These are phyloP conservation scores for Acanthornis magna DNA, from an alignment of 2,797 vertebrate species.

Conservation along the genomic window DNA sequence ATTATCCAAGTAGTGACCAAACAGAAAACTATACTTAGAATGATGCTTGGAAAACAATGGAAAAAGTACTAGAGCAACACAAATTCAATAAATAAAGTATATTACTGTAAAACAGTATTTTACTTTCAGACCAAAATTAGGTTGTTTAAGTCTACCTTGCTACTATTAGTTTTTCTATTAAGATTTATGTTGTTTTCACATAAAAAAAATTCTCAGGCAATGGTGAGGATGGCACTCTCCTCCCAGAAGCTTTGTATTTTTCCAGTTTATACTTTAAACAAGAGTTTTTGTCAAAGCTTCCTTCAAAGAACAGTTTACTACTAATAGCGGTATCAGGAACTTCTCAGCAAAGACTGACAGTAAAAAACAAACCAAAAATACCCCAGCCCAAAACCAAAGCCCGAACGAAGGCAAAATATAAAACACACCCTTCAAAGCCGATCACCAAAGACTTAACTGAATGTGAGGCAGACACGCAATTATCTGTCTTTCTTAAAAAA, in stretches of 20 bases:
- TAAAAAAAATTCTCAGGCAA: not conserved
- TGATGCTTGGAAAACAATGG: slow-evolving; percentile 60
- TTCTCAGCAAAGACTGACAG: not conserved
- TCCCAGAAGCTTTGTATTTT: not conserved
- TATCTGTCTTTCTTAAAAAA: not conserved
- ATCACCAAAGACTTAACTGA: not conserved
- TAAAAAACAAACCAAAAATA: not conserved
- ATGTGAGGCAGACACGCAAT: not conserved
- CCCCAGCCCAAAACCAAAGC: not conserved
- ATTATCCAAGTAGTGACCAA: slow-evolving; percentile 37
- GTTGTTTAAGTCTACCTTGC: not conserved
- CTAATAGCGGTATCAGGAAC: not conserved
- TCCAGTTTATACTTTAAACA: not conserved
- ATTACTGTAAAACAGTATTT: not conserved
- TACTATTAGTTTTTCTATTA: not conserved
- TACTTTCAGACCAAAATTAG: not conserved
- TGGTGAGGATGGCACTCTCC: not conserved
- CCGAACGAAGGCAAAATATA: not conserved
- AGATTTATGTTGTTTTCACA: not conserved
- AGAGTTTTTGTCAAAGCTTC: not conserved
- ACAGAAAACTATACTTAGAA: slow-evolving; percentile 50
- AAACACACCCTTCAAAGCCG: not conserved
- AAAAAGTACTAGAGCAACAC: not conserved
- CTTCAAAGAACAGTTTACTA: not conserved
- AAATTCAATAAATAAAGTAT: not conserved